These are phyloP conservation scores for Rhineura floridana DNA, from an alignment of 2,113 vertebrate species.

Conservation along the genomic window DNA sequence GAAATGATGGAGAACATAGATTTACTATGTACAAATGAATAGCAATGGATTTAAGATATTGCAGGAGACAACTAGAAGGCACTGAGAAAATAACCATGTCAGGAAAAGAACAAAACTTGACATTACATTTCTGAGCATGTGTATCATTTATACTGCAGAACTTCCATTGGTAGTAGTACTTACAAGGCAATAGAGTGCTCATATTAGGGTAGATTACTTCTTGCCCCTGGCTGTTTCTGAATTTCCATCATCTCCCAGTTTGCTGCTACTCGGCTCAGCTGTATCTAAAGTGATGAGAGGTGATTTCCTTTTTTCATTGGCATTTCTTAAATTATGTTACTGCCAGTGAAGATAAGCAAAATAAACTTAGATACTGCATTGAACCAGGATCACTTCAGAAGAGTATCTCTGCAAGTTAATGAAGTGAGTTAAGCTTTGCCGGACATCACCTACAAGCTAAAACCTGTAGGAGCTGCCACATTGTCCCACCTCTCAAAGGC, in stretches of 20 bases:
- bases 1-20: neutral
- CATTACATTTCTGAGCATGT: constrained; percentile 10
- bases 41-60: constrained; percentile 37
- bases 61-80: constrained; percentile 12
- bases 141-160: neutral
- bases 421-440: neutral
- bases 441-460: neutral
- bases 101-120: constrained; percentile 19
- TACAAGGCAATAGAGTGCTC: neutral
- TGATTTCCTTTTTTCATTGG: neutral
- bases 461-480: neutral
- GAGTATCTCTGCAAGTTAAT: neutral
- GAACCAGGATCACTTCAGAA: neutral
- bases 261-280: neutral
- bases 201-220: neutral
- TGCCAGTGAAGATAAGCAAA: neutral
- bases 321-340: neutral
- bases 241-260: neutral
- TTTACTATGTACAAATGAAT: constrained; percentile 44
- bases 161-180: neutral
- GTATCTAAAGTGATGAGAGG: neutral
- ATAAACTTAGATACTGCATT: neutral
- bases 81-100: constrained; percentile 26
- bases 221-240: neutral
- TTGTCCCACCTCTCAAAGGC: neutral